phyloP scores from a whole-genome alignment of 2,888 invertebrate genomes.

The Lampropteryx suffumata region DNA sequence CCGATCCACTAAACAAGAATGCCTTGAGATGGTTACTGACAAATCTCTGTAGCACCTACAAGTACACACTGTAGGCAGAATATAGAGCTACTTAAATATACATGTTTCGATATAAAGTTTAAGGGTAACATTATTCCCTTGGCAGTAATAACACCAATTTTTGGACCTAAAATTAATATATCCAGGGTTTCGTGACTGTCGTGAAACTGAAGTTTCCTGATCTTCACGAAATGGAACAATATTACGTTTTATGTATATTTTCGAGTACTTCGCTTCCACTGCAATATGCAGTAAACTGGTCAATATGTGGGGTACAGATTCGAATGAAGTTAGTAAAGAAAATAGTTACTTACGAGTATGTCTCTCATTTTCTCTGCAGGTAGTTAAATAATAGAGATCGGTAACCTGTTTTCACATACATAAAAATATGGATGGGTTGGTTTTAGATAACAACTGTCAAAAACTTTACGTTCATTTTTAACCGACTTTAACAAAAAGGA shows the following conservation, averaged over 20 bases:
- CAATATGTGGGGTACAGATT: neutral
- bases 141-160: constrained; percentile 25
- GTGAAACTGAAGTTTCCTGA: constrained; percentile 18
- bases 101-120: constrained; percentile 37
- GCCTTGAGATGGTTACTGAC: constrained; percentile 4
- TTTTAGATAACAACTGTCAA: too few species aligned
- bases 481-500: too few species aligned
- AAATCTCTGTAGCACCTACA: constrained; percentile 12
- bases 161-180: constrained; percentile 27
- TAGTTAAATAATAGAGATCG: too few species aligned
- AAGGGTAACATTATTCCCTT: constrained; percentile 24
- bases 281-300: neutral
- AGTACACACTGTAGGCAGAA: neutral
- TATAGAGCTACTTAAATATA: constrained; percentile 27
- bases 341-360: too few species aligned
- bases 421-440: too few species aligned
- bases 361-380: too few species aligned
- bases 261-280: neutral
- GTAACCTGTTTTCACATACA: too few species aligned
- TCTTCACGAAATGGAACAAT: constrained; percentile 1
- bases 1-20: constrained; percentile 10
- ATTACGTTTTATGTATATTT: neutral
- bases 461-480: too few species aligned
- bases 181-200: constrained; percentile 20
- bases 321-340: too few species aligned